These are phyloP conservation scores for Lordiphosa clarofinis DNA, from an alignment of 1,140 invertebrate genomes.

Conservation along the genomic window DNA sequence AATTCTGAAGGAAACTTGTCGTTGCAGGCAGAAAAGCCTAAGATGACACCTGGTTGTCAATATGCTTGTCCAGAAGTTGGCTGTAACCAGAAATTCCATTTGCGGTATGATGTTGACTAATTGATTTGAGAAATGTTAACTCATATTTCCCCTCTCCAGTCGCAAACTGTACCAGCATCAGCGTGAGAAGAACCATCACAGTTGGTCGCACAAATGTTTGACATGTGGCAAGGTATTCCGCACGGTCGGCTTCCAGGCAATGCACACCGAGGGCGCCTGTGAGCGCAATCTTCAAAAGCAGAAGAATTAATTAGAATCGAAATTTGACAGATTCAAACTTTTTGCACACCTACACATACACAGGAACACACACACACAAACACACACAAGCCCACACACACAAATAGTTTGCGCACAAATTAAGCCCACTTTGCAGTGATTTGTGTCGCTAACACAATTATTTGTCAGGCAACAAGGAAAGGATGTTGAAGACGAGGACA, in stretches of 20 bases:
- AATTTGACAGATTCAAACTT: neutral
- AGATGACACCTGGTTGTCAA: neutral
- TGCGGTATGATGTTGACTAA: constrained; percentile 11
- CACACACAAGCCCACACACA: too few relatives aligned
- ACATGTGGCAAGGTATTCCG: constrained; percentile 32
- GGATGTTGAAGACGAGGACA: constrained; percentile 13
- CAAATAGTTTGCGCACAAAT: constrained; percentile 67
- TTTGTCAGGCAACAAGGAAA: constrained; percentile 43
- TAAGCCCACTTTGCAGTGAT: constrained; percentile 71
- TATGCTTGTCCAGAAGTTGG: constrained; percentile 1
- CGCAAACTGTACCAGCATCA: constrained; percentile 18
- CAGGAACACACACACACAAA: too few relatives aligned
- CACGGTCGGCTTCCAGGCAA: constrained; percentile 22
- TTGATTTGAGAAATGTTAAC: neutral
- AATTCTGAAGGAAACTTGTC: too few relatives aligned
- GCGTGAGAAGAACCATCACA: constrained; percentile 20
- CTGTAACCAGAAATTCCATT: constrained; percentile 5
- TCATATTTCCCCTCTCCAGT: neutral
- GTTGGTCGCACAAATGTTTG: constrained; percentile 21
- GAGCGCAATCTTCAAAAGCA: constrained; percentile 12
- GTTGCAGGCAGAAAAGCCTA: too few relatives aligned
- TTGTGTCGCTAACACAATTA: constrained; percentile 71
- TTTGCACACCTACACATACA: too few relatives aligned
- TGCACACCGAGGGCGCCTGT: constrained; percentile 23
- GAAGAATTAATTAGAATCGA: neutral